Evolutionary conservation across 2,113 vertebrate genomes (phyloP).

Genomic region (Podocnemis expansa): DNA sequence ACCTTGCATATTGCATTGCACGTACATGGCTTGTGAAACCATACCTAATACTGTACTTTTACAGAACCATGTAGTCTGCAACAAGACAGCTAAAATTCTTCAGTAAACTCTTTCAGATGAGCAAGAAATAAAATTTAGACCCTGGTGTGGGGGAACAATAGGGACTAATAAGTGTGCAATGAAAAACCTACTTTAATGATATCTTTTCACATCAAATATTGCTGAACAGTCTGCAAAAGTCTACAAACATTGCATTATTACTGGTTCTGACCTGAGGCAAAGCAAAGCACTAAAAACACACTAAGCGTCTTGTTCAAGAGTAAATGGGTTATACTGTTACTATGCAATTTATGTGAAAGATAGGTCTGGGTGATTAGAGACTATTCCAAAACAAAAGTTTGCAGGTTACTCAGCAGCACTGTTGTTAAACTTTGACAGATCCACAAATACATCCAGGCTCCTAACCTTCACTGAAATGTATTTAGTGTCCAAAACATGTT

Average conservation of each 20-base stretch:
- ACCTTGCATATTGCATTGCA: background rate
- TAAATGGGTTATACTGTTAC: slow-evolving; percentile 57
- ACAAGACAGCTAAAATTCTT: slow-evolving; percentile 2
- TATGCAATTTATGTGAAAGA: slow-evolving; percentile 41
- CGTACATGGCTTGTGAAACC: background rate
- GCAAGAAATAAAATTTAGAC: slow-evolving; percentile 30
- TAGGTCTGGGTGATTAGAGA: slow-evolving; percentile 27
- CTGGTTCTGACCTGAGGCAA: slow-evolving; percentile 64
- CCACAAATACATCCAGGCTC: background rate
- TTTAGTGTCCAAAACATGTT: background rate
- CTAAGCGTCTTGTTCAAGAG: slow-evolving; percentile 60
- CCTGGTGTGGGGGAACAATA: slow-evolving; percentile 22
- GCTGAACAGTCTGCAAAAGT: slow-evolving; percentile 53
- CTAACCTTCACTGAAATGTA: background rate
- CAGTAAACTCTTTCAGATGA: background rate
- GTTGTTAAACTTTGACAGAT: slow-evolving; percentile 6
- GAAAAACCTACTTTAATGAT: slow-evolving; percentile 45
- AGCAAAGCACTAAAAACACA: slow-evolving; percentile 56
- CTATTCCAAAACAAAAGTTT: background rate
- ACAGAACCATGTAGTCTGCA: background rate
- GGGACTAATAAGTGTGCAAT: slow-evolving; percentile 30
- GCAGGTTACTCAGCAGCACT: background rate
- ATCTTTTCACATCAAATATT: slow-evolving; percentile 59
- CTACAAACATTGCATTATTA: slow-evolving; percentile 67
- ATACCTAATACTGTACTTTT: slow-evolving; percentile 15